A percentile compares a stretch with the other conserved stretches of the same genome.
phyloP scores from a whole-genome alignment of 2,113 vertebrate species.

The Saiga tatarica region DNA sequence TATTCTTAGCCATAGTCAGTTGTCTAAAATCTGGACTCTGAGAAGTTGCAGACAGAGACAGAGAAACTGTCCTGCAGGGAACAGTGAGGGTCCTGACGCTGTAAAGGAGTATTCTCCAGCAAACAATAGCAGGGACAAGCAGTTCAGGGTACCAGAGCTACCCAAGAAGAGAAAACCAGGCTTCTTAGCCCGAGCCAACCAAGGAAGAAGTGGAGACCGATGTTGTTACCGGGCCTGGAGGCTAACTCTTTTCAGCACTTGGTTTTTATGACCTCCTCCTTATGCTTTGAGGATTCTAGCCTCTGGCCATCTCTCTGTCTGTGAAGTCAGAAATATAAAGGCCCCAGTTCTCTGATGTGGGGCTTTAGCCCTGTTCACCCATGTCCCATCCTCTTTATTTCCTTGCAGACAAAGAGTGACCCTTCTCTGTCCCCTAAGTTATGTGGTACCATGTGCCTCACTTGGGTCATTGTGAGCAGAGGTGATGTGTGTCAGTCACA shows the following conservation, averaged over 20 bases:
- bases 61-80: not conserved
- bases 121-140: not conserved
- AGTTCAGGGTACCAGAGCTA: not conserved
- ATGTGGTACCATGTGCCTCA: too few relatives aligned
- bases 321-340: not conserved
- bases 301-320: not conserved
- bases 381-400: not conserved
- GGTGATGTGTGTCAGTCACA: too few relatives aligned
- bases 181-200: not conserved
- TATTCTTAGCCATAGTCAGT: not conserved
- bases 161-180: not conserved
- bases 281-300: not conserved
- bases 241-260: not conserved
- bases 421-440: not conserved
- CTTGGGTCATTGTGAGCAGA: not conserved
- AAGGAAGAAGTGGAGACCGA: not conserved
- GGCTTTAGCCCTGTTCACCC: not conserved
- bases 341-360: not conserved
- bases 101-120: not conserved
- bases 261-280: not conserved
- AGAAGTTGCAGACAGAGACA: not conserved
- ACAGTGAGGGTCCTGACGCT: too few relatives aligned
- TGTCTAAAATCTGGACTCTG: not conserved
- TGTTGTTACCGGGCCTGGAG: not conserved
- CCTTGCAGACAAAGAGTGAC: not conserved